Evolutionary conservation across 1,140 invertebrate genomes (phyloP).

Genomic region (Papilio dardanus): DNA sequence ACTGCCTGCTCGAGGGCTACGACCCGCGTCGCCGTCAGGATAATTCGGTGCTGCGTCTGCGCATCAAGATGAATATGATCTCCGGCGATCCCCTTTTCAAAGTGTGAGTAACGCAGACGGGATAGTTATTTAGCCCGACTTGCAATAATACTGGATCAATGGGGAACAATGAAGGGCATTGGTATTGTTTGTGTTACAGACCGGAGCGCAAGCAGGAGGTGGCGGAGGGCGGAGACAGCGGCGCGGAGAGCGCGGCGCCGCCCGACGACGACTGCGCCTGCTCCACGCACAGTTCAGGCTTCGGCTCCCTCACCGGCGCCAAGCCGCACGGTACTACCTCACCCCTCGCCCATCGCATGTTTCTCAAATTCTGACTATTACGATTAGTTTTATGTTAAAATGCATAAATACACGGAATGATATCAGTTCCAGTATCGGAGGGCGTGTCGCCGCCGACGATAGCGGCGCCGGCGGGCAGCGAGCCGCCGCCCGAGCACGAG

Average conservation of each 20-base stretch:
- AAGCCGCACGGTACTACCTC: slow-evolving; percentile 81
- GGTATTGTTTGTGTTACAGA: slow-evolving; percentile 45
- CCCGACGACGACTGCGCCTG: slow-evolving; percentile 87
- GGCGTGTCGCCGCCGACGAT: slow-evolving; percentile 56
- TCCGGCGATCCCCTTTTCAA: slow-evolving; percentile 98
- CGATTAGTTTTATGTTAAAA: no score
- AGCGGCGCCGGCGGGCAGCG: slow-evolving; percentile 66
- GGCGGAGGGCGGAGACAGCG: slow-evolving; percentile 75
- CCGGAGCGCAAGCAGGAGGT: slow-evolving; percentile 73
- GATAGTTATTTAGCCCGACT: not conserved
- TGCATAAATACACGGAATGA: not conserved
- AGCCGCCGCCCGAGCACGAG: slow-evolving; percentile 64
- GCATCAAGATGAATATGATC: slow-evolving; percentile 96
- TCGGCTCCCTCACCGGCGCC: slow-evolving; percentile 92
- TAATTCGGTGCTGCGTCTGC: slow-evolving; percentile 96
- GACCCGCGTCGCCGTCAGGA: slow-evolving; percentile 95
- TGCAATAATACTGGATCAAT: no score
- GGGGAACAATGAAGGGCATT: not conserved
- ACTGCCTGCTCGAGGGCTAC: slow-evolving; percentile 97
- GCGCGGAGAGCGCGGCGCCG: slow-evolving; percentile 73
- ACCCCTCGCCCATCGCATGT: no score
- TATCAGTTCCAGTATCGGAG: slow-evolving; percentile 47
- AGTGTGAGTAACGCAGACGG: slow-evolving; percentile 88
- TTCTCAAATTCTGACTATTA: no score
- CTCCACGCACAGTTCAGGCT: slow-evolving; percentile 90